Evolutionary conservation across 2,797 vertebrate species (phyloP).

Genomic region (Argyrosomus regius): DNA sequence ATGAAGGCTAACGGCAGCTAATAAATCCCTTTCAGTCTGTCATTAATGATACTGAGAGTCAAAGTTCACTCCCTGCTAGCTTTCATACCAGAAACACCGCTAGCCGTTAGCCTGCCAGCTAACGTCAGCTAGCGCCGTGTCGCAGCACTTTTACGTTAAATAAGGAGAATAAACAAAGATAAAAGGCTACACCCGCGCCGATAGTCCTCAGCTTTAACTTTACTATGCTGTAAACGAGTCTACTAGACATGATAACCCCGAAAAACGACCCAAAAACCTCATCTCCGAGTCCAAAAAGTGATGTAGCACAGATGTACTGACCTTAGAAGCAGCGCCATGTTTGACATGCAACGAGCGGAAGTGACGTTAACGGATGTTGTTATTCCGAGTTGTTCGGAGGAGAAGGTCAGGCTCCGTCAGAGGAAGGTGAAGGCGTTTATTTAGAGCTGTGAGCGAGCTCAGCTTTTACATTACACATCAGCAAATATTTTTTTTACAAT

Average conservation of each 20-base stretch:
- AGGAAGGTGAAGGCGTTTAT: background rate
- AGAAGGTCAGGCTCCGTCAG: constrained; percentile 27
- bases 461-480: background rate
- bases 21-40: fast-evolving
- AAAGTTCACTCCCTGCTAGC: constrained; percentile 30
- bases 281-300: fast-evolving
- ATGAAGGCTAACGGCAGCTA: fast-evolving
- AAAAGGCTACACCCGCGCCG: fast-evolving
- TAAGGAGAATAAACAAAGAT: fast-evolving
- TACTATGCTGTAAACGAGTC: fast-evolving
- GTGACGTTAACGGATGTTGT: constrained; percentile 72
- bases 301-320: constrained; percentile 73
- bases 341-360: constrained; percentile 64
- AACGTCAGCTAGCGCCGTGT: constrained; percentile 25
- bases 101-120: constrained; percentile 44
- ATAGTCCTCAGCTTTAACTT: fast-evolving
- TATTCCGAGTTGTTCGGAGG: background rate
- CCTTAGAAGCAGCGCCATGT: constrained; percentile 89
- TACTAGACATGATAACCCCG: fast-evolving
- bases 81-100: background rate
- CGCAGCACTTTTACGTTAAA: background rate
- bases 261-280: background rate
- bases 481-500: background rate
- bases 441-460: background rate
- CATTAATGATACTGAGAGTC: fast-evolving